A percentile compares a stretch with the other conserved stretches of the same genome.
These are phyloP conservation scores for Drosophila arizonae DNA, from an alignment of 1,140 invertebrate species.

Conservation along the genomic window DNA sequence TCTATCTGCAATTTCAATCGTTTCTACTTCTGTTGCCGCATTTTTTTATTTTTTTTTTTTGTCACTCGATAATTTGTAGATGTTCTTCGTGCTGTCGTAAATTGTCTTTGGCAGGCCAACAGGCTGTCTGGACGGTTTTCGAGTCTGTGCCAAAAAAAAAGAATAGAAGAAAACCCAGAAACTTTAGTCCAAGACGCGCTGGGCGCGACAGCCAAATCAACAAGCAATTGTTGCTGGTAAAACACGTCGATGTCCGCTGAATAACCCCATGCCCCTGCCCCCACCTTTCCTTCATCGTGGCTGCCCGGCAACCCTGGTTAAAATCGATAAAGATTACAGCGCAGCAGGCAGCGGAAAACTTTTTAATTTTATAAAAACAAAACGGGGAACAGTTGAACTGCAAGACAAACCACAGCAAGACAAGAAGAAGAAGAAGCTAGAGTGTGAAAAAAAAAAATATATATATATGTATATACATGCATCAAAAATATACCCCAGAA, in stretches of 20 bases:
- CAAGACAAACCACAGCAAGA: constrained; percentile 13
- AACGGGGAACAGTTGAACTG: constrained; percentile 62
- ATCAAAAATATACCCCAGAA: not conserved
- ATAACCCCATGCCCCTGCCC: not conserved
- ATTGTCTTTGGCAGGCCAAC: constrained; percentile 73
- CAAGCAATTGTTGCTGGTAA: constrained; percentile 78
- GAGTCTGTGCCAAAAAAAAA: not conserved
- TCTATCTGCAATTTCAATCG: constrained; percentile 14
- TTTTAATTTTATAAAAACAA: constrained; percentile 78
- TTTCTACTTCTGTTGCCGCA: not conserved
- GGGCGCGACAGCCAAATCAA: constrained; percentile 65
- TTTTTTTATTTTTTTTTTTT: constrained; percentile 54
- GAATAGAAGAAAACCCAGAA: constrained; percentile 10
- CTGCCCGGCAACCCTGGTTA: not conserved
- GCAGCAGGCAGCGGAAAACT: constrained; percentile 42
- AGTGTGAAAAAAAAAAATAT: not conserved
- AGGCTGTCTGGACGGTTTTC: constrained; percentile 38
- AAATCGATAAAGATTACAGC: constrained; percentile 43
- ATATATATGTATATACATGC: not conserved
- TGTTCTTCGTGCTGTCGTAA: constrained; percentile 67
- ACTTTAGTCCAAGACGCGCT: constrained; percentile 56
- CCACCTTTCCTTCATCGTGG: too few species aligned
- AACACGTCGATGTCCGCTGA: constrained; percentile 52
- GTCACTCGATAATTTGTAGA: constrained; percentile 75
- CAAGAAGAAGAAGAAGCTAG: constrained; percentile 7